Base-by-base conservation (phyloP, 1,140 invertebrate genomes). In the Drosophila lacertosa region DNA sequence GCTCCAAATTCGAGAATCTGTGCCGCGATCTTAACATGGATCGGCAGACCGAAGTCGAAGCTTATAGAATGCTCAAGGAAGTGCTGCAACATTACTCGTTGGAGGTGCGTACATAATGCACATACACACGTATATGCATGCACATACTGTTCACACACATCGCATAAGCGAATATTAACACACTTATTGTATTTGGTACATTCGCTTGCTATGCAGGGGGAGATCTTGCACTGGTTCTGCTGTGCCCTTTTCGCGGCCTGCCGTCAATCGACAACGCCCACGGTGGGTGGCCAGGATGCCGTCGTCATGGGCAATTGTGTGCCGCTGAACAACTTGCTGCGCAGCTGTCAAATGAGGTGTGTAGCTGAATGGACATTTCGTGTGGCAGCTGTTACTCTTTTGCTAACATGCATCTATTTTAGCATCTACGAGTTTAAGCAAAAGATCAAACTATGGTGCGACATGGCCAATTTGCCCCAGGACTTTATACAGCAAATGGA, bases 361-460 rank as follows among this genome's bases (percentile, higher is more conserved):
- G 71, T 73, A n/a, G n/a, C n/a, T n/a, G n/a, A 3, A 1, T 53
- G 6, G 10, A 47, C 26, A 3, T 26, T 0, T n/a, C n/a, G 33
- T 45, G 22, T 24, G 1, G 42, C 22, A 24, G 1, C 0, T 24
- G 20, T 1, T 9, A 11, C 11, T n/a, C 22, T 2, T 9, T n/a
- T 3, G 4, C n/a, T 16, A 0, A 2, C 33, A n/a, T 13, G 11
- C 10, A 16, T 6, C 15, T 39, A 1, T 20, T 4, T 15, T 35
- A 97, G 96, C 80, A 93, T 99, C 37, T 96, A 97, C 63, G 96
- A 99, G 73, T 99, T 99, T 92, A 99, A 99, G 91, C 95, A 94
- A 44, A 99, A 99, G 92, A 98, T 98, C 81, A 97, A 97, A 90
- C 96, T 96, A 84, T 99, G 98, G 98, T 95, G 96, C 42, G 97